These are phyloP conservation scores for Cheilosia urbana DNA, from an alignment of 2,888 invertebrate species.

Conservation along the genomic window DNA sequence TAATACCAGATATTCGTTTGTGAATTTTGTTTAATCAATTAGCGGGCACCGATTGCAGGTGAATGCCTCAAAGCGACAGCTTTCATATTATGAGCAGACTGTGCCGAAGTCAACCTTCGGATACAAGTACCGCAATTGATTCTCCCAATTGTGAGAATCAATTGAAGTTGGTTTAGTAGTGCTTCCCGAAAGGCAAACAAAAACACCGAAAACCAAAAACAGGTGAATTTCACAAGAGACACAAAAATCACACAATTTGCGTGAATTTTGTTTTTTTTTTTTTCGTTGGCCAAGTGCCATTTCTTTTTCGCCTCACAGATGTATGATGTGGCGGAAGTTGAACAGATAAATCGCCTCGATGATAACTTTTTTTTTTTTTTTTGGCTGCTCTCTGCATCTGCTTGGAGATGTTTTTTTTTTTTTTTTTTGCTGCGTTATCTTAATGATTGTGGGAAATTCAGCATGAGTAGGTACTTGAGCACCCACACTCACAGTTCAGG, in stretches of 20 bases:
- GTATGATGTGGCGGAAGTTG: slow-evolving; percentile 15
- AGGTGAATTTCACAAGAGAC: neutral
- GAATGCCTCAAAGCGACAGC: neutral
- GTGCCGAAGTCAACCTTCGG: too few relatives aligned
- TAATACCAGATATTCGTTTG: neutral
- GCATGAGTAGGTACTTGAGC: slow-evolving; percentile 12
- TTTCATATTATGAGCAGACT: neutral
- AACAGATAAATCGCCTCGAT: slow-evolving; percentile 2
- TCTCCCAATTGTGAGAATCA: neutral
- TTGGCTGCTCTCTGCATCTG: slow-evolving; percentile 6
- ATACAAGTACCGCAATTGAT: too few relatives aligned
- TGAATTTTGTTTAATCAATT: slow-evolving; percentile 25
- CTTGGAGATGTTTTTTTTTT: slow-evolving; percentile 6
- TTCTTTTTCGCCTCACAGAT: neutral
- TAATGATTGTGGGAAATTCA: slow-evolving; percentile 37
- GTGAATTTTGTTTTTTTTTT: neutral
- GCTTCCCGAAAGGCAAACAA: neutral
- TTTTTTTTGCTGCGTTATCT: slow-evolving; percentile 1
- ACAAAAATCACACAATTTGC: neutral
- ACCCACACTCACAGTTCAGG: slow-evolving; percentile 10
- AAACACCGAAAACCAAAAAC: neutral
- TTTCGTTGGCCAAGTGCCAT: neutral
- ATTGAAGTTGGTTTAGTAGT: neutral
- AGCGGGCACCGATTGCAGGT: slow-evolving; percentile 16
- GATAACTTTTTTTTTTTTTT: neutral